phyloP scores from a whole-genome alignment of 2,797 vertebrate genomes.

The Glyptemys insculpta region DNA sequence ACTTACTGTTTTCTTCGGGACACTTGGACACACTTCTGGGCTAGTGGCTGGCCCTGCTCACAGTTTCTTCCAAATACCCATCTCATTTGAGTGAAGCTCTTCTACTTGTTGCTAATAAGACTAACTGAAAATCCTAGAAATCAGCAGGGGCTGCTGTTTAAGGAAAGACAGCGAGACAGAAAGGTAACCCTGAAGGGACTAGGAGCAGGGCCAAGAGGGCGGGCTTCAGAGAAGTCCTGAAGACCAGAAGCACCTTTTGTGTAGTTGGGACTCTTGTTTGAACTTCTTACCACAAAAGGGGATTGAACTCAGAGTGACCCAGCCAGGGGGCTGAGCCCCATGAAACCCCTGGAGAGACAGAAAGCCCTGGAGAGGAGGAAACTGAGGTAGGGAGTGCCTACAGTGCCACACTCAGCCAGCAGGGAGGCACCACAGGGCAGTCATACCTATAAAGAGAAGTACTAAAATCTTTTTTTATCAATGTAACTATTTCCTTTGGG shows the following conservation, averaged over 20 bases:
- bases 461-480: not conserved
- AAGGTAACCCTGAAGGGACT: not conserved
- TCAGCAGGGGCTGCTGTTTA: not conserved
- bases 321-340: not conserved
- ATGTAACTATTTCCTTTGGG: not conserved
- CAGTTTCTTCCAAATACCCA: not conserved
- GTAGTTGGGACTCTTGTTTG: not conserved
- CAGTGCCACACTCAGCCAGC: not conserved
- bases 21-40: constrained; percentile 16
- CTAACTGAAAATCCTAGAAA: not conserved
- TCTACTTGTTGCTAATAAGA: not conserved
- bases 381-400: not conserved
- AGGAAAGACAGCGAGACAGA: not conserved
- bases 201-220: not conserved
- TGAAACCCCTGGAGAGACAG: not conserved
- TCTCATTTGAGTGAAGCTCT: constrained; percentile 2
- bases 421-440: not conserved
- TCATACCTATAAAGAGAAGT: not conserved
- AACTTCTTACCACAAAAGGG: not conserved
- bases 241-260: not conserved
- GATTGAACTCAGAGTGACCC: not conserved
- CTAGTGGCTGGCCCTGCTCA: not conserved
- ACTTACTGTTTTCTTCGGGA: constrained; percentile 38
- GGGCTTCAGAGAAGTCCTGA: not conserved
- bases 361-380: not conserved